Evolutionary conservation across 2,888 invertebrate genomes (phyloP), one percentile per base, ranked within the genome.

Genomic region (Mesoligia furuncula): DNA sequence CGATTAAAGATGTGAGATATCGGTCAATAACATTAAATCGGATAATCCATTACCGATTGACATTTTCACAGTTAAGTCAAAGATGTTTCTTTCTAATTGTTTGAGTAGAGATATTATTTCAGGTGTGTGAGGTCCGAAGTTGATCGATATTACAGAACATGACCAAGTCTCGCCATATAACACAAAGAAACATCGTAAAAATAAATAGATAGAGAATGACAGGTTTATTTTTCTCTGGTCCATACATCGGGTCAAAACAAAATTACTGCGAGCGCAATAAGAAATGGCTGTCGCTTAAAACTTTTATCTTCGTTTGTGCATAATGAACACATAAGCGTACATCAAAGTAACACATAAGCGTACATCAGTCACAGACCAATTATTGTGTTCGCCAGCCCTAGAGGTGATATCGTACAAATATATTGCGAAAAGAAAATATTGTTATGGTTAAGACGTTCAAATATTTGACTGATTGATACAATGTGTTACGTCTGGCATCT

Each of bases 361-460:
- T 90, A 90, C 86, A 93, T 93, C 93, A 91, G 91, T 93, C 93
- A 90, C 89, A 91, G 87, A 89, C 90, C 93, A 94, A 94, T 42
- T 42, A 42, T 94, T 93, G 93, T 91, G 90, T 84, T 84, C 85
- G 81, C 84, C 79, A 87, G 80, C 82, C 88, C 89, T 90, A 91
- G 89, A 91, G 88, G 90, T 90, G 92, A 92, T 92, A 93, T 93
- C 92, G 90, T 94, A 93, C 93, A 93, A 93, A 91, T 92, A 90
- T 90, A 93, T 90, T 91, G 93, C 91, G 91, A 93, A 93, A 91
- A 93, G 91, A 92, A 94, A 95, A 94, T 94, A 95, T 93, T 93
- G 91, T 93, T 93, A 93, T 92, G 92, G 91, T 87, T 88, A 85
- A 85, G 87, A 87, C 87, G 90, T 91, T 93, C 91, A 90, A 90